A percentile compares a stretch with the other conserved stretches of the same genome.
These are phyloP conservation scores for Rhinella marina DNA, from an alignment of 2,797 vertebrate species.

Conservation along the genomic window DNA sequence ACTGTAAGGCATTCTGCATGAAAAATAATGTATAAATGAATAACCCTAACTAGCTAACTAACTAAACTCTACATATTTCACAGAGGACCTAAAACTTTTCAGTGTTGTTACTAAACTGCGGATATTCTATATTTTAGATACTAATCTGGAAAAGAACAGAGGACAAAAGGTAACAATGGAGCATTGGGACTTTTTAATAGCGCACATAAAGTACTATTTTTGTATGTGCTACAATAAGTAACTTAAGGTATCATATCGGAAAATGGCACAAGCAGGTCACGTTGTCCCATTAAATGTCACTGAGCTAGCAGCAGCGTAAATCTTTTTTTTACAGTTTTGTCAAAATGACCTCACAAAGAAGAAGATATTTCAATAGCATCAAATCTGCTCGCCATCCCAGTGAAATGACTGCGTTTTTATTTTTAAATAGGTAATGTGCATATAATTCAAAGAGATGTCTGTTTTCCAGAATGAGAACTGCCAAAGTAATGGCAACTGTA, in stretches of 20 bases:
- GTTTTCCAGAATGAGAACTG: background rate
- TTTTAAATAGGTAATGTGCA: conserved; percentile 20
- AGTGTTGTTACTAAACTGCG: background rate
- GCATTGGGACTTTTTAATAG: conserved; percentile 39
- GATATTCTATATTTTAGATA: background rate
- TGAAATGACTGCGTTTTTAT: conserved; percentile 12
- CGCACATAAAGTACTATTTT: conserved; percentile 35
- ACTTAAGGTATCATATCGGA: conserved; percentile 41
- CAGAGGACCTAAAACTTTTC: background rate
- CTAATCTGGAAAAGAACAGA: conserved; percentile 8
- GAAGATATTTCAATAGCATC: conserved; percentile 24
- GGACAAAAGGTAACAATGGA: background rate
- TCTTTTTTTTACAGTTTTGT: conserved; percentile 40
- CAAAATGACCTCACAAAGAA: conserved; percentile 48
- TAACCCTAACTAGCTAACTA: background rate
- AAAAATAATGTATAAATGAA: background rate
- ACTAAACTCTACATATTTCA: background rate
- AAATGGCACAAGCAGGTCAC: conserved; percentile 47
- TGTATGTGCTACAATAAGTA: conserved; percentile 22
- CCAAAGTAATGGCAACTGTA: conserved; percentile 1
- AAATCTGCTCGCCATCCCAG: background rate
- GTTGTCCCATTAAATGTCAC: conserved; percentile 43
- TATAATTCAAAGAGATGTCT: conserved; percentile 26
- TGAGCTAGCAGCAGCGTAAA: conserved; percentile 23
- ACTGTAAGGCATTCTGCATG: no score